phyloP scores from a whole-genome alignment of 2,797 vertebrate genomes.

The Microcaecilia unicolor region DNA sequence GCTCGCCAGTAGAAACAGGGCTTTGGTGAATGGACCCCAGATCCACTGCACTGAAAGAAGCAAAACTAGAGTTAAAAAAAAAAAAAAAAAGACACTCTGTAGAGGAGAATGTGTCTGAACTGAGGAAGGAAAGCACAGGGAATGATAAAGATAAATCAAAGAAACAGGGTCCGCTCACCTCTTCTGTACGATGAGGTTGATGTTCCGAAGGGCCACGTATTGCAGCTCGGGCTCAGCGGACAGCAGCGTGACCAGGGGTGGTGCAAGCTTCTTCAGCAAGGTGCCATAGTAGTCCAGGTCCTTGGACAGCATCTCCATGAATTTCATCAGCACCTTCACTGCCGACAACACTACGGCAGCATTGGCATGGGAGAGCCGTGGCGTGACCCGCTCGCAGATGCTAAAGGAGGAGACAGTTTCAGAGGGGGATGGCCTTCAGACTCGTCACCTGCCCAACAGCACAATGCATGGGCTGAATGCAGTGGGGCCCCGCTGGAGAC shows the following conservation, averaged over 20 bases:
- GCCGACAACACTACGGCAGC: slow-evolving; percentile 92
- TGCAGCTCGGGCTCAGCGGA: slow-evolving; percentile 92
- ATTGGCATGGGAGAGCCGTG: slow-evolving; percentile 91
- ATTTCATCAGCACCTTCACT: slow-evolving; percentile 96
- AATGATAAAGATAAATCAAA: too few species aligned
- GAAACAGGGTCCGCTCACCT: slow-evolving; percentile 48
- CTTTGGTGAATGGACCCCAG: too few species aligned
- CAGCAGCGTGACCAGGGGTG: slow-evolving; percentile 85
- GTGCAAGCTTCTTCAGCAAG: slow-evolving; percentile 89
- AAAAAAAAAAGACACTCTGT: too few species aligned
- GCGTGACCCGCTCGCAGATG: slow-evolving; percentile 91
- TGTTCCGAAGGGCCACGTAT: slow-evolving; percentile 93
- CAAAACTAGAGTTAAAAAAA: too few species aligned
- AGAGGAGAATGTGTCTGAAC: too few species aligned
- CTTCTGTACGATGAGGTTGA: slow-evolving; percentile 97
- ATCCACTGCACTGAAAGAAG: too few species aligned
- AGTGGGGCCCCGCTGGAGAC: too few species aligned
- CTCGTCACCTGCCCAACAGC: too few species aligned
- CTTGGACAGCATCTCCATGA: slow-evolving; percentile 96
- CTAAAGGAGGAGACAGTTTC: slow-evolving; percentile 44
- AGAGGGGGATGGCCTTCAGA: too few species aligned
- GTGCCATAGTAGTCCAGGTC: slow-evolving; percentile 93
- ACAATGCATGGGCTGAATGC: too few species aligned
- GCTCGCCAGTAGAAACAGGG: too few species aligned
- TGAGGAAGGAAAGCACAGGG: too few species aligned